These are phyloP conservation scores for Ylistrum balloti DNA, from an alignment of 1,140 invertebrate species.

Conservation along the genomic window DNA sequence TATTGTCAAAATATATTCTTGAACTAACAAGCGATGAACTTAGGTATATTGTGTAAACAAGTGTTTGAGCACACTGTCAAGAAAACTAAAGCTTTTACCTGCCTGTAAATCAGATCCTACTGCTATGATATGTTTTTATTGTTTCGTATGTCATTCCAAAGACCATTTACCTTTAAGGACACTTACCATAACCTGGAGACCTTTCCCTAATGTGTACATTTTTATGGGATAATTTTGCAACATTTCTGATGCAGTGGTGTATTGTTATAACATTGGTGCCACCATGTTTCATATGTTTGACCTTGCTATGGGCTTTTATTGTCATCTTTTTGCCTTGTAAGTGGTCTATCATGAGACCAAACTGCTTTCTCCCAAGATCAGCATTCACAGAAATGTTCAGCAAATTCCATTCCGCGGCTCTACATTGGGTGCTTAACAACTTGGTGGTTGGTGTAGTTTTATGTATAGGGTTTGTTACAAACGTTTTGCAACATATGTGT, in stretches of 20 bases:
- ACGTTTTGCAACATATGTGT: too few species aligned
- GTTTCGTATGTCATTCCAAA: too few species aligned
- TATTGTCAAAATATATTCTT: too few species aligned
- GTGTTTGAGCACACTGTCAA: too few species aligned
- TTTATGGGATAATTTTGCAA: background rate
- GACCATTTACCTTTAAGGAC: background rate
- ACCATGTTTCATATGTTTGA: background rate
- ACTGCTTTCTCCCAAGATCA: too few species aligned
- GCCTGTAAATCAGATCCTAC: too few species aligned
- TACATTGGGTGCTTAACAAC: background rate
- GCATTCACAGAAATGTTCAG: background rate
- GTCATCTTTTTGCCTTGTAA: background rate
- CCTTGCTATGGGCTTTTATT: background rate
- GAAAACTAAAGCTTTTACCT: too few species aligned
- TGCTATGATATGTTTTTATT: too few species aligned
- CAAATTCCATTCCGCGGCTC: background rate
- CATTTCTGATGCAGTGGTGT: background rate
- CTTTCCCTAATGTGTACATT: background rate
- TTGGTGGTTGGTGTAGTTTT: background rate
- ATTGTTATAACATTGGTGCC: background rate
- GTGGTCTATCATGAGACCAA: background rate
- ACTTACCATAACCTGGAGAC: background rate
- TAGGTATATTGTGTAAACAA: too few species aligned
- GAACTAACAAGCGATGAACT: too few species aligned
- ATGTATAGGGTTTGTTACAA: background rate